Base-by-base conservation (phyloP, 2,888 invertebrate species). In the Galerucella calmariensis region DNA sequence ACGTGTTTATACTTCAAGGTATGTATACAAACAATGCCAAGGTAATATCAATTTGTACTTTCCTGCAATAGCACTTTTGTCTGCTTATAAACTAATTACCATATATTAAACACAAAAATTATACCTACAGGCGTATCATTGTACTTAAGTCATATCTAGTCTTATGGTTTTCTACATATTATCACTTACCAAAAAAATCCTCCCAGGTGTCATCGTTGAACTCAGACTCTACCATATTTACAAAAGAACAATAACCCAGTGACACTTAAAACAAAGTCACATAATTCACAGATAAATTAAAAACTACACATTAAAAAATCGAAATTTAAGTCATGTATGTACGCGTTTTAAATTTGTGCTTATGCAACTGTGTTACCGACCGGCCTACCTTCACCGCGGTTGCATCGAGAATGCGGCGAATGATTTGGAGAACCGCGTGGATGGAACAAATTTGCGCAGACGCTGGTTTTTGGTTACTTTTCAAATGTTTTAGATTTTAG, bases 201-300 rank as follows among this genome's bases (percentile, higher is more conserved):
- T 87, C 87, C 87, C 87, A 87, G 77, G 85, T 85, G 81, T 85
- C 86, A 83, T 86, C 86, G 78, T 81, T 83, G 75, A 78, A 78
- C 78, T 81, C 83, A 75, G 81, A 78, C 76, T 85, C 85, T 78
- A 83, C 84, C 86, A 86, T 86, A 83, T 85, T 85, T 78, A 71
- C 67, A 20, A 27, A 44, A 59, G 44, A 68, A 72, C 75, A 72
- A 74, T 75, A 77, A 73, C 66, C 70, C 70, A 70, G 70, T 61
- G 51, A 69, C 67, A 51, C 79, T 73, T 74, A n/a, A 62, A 73
- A 72, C 66, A 76, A 73, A 72, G 74, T 81, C 81, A 82, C 81
- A 81, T 65, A 65, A 80, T 73, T 79, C 80, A 81, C 79, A 67
- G n/a, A 74, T 69, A 48, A 68, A 73, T 71, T 66, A 67, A 71